phyloP scores from a whole-genome alignment of 2,888 invertebrate genomes.

The Xylocampa areola region DNA sequence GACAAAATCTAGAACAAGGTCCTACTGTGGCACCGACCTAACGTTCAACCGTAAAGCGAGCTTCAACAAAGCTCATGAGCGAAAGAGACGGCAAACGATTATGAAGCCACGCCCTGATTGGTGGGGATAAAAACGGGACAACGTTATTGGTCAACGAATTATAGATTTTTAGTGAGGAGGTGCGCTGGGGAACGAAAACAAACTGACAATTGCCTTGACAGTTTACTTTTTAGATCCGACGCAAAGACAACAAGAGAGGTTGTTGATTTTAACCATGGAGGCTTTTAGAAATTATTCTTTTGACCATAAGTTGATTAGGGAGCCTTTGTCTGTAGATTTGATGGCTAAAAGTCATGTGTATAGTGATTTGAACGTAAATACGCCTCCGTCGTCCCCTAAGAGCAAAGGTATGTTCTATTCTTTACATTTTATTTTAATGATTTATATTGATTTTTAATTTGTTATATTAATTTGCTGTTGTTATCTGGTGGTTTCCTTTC shows the following conservation, averaged over 20 bases:
- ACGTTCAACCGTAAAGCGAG: constrained; percentile 68
- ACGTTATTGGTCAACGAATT: constrained; percentile 84
- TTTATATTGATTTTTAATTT: not conserved
- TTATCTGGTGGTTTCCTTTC: not conserved
- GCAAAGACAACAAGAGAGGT: constrained; percentile 48
- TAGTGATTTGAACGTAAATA: constrained; percentile 64
- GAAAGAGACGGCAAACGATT: constrained; percentile 78
- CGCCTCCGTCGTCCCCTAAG: constrained; percentile 81
- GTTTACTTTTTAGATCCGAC: constrained; percentile 76
- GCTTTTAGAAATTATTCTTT: constrained; percentile 67
- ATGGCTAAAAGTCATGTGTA: constrained; percentile 66
- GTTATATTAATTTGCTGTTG: not conserved
- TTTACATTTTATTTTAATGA: too few species aligned
- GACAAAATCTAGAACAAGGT: constrained; percentile 49
- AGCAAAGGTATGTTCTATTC: constrained; percentile 81
- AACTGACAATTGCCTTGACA: constrained; percentile 73
- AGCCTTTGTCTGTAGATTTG: constrained; percentile 73
- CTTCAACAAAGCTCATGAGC: constrained; percentile 76
- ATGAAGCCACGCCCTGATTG: constrained; percentile 81
- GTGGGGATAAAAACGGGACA: constrained; percentile 77
- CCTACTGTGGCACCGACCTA: constrained; percentile 67
- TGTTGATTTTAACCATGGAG: constrained; percentile 64
- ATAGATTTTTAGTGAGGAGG: constrained; percentile 85
- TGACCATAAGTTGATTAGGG: constrained; percentile 65
- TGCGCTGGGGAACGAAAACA: constrained; percentile 69